These are phyloP conservation scores for Bedellia somnulentella DNA, from an alignment of 2,888 invertebrate species.

Conservation along the genomic window DNA sequence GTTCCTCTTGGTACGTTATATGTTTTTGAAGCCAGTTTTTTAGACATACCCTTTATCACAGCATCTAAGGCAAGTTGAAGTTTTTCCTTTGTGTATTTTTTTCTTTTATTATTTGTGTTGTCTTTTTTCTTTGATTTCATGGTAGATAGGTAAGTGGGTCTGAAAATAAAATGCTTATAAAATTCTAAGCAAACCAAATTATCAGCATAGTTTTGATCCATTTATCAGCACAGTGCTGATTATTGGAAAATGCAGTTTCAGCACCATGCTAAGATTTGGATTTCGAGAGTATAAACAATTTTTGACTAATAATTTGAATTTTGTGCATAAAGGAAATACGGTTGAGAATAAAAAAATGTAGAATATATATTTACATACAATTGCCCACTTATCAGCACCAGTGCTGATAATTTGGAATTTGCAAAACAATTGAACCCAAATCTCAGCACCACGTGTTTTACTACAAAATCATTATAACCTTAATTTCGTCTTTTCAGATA, in stretches of 20 bases:
- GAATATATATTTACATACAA: slow-evolving; percentile 10
- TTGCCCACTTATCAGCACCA: slow-evolving; percentile 12
- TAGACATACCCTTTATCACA: slow-evolving; percentile 6
- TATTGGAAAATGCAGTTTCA: too few species aligned
- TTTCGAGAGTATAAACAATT: neutral
- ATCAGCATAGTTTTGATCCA: too few species aligned
- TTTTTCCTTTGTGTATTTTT: slow-evolving; percentile 8
- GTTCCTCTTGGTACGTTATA: neutral
- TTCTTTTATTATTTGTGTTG: neutral
- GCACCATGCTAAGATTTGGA: slow-evolving; percentile 3
- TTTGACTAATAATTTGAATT: slow-evolving; percentile 4
- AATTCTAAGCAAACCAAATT: too few species aligned
- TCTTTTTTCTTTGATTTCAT: too few species aligned
- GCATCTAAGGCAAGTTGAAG: slow-evolving; percentile 10
- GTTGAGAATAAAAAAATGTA: too few species aligned
- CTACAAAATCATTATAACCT: slow-evolving; percentile 11
- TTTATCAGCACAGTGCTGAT: too few species aligned
- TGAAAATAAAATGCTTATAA: too few species aligned
- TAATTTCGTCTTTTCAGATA: slow-evolving; percentile 8
- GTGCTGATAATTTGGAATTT: slow-evolving; percentile 13
- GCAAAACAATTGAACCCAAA: slow-evolving; percentile 10
- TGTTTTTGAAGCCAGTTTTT: slow-evolving; percentile 6
- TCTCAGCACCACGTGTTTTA: slow-evolving; percentile 11
- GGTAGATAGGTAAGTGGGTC: too few species aligned
- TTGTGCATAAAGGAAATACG: too few species aligned